These are phyloP conservation scores for Macrochelys suwanniensis DNA, from an alignment of 2,797 vertebrate genomes.

Conservation along the genomic window DNA sequence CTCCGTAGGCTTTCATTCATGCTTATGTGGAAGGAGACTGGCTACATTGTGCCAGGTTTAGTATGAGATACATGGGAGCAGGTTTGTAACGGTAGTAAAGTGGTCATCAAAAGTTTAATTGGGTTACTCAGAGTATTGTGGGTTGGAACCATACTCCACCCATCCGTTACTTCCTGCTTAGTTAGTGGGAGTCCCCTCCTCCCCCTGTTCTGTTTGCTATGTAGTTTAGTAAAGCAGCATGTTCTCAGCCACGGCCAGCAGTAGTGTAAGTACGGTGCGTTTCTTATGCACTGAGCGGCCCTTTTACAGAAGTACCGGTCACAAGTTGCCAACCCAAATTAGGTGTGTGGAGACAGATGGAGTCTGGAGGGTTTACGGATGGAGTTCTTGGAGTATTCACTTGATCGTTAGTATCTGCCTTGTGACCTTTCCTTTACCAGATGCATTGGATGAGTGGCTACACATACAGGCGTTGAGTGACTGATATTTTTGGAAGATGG, in stretches of 20 bases:
- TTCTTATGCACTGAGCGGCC: not conserved
- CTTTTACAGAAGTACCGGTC: no score
- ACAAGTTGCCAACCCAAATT: not conserved
- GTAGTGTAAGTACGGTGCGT: not conserved
- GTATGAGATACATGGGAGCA: not conserved
- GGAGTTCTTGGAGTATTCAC: conserved; percentile 32
- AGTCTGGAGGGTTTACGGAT: not conserved
- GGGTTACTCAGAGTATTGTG: not conserved
- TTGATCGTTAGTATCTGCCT: conserved; percentile 57
- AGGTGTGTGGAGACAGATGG: not conserved
- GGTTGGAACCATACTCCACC: not conserved
- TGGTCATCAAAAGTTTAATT: not conserved
- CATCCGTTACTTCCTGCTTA: not conserved
- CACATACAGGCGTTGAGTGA: not conserved
- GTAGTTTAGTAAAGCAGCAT: not conserved
- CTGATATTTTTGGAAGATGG: conserved; percentile 51
- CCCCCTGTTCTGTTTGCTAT: not conserved
- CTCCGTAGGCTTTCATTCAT: conserved; percentile 14
- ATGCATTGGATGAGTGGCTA: not conserved
- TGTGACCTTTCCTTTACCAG: conserved; percentile 64
- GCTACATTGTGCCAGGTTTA: not conserved
- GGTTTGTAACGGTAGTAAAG: not conserved
- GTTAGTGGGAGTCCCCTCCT: not conserved
- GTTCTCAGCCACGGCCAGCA: not conserved
- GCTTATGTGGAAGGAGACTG: not conserved